Percentiles rank a stretch among this genome's conserved stretches.
Conservation (phyloP, 2,797 vertebrate genomes). For the Etheostoma nigrum region DNA sequence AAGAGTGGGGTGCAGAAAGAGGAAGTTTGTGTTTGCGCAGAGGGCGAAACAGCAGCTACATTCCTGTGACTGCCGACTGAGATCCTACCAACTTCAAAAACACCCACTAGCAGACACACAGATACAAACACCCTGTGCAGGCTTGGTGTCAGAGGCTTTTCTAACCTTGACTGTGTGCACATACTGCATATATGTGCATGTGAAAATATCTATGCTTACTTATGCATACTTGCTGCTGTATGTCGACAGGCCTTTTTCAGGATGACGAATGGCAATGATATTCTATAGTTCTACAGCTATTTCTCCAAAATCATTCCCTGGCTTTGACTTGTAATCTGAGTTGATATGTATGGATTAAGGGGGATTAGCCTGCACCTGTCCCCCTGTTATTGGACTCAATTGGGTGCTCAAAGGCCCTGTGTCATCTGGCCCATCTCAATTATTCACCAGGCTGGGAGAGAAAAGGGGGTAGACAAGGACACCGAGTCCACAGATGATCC, state of each 20-base stretch:
- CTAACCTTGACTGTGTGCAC: too few relatives aligned
- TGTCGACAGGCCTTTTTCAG: constrained; percentile 23
- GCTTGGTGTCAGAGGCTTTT: neutral
- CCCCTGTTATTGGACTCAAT: constrained; percentile 69
- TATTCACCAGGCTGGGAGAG: constrained; percentile 29
- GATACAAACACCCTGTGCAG: constrained; percentile 7
- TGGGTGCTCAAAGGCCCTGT: constrained; percentile 36
- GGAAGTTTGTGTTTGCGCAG: constrained; percentile 78
- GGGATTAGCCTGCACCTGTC: constrained; percentile 76
- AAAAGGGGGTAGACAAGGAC: constrained; percentile 19
- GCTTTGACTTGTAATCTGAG: constrained; percentile 61
- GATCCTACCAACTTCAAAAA: constrained; percentile 39
- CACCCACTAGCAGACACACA: constrained; percentile 24
- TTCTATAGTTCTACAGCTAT: constrained; percentile 23
- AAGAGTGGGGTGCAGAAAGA: constrained; percentile 41
- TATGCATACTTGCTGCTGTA: constrained; percentile 4
- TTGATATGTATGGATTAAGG: constrained; percentile 69
- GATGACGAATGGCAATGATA: constrained; percentile 14
- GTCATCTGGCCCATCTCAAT: constrained; percentile 47
- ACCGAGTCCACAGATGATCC: constrained; percentile 38
- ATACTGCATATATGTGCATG: neutral
- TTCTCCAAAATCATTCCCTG: constrained; percentile 23
- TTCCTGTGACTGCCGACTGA: constrained; percentile 55
- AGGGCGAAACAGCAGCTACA: constrained; percentile 55
- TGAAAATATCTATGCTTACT: neutral